Conservation (phyloP, 1,140 invertebrate species). For the Drosophila baimaii region DNA sequence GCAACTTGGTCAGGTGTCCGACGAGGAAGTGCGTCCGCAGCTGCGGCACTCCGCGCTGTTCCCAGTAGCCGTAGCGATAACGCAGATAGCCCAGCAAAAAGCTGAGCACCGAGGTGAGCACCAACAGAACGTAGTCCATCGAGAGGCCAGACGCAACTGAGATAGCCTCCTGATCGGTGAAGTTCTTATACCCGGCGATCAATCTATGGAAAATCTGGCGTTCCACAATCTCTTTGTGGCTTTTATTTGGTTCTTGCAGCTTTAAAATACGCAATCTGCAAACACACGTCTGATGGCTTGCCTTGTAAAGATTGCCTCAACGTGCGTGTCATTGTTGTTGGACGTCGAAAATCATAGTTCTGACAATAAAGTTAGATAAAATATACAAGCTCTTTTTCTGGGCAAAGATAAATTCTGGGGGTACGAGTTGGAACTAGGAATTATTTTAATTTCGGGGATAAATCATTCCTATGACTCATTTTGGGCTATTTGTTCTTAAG, state of each 20-base stretch:
- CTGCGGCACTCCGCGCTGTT: neutral
- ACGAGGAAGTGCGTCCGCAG: neutral
- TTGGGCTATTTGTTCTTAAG: no score
- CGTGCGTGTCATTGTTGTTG: neutral
- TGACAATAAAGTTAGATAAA: neutral
- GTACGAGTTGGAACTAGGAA: no score
- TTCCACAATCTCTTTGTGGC: no score
- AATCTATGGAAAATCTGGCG: neutral
- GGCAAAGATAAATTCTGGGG: neutral
- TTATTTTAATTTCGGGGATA: no score
- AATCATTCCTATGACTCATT: no score
- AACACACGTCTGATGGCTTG: neutral
- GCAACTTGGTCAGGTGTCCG: neutral
- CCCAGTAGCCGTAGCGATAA: neutral
- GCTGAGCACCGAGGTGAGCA: slow-evolving; percentile 1
- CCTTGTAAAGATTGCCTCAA: neutral
- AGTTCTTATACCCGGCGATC: neutral
- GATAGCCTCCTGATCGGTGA: neutral
- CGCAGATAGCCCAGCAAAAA: neutral
- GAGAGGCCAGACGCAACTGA: neutral
- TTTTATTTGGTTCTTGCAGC: no score
- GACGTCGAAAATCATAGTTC: neutral
- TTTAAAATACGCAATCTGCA: neutral
- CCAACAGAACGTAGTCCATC: neutral
- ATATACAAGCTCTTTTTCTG: neutral